These are phyloP conservation scores for Bos indicus DNA, from an alignment of 2,113 vertebrate genomes.

Conservation along the genomic window DNA sequence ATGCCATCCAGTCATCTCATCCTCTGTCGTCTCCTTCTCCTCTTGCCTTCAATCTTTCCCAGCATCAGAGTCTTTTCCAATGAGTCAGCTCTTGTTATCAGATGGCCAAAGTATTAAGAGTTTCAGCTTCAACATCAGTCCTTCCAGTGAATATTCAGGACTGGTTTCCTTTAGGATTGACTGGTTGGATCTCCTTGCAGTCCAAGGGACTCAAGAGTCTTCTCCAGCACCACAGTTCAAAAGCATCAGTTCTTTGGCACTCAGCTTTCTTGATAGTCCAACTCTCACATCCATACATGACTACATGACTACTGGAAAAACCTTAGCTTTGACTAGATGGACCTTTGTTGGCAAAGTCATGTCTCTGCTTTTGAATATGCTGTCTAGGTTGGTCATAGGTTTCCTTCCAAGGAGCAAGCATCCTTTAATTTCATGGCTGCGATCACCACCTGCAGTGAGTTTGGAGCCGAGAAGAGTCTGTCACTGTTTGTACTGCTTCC, in stretches of 20 bases:
- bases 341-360: neutral
- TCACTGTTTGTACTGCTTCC: neutral
- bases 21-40: neutral
- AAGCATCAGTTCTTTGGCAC: neutral
- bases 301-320: neutral
- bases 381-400: neutral
- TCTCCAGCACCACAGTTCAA: neutral
- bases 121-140: neutral
- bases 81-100: neutral
- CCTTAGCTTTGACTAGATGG: neutral
- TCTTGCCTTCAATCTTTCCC: neutral
- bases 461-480: neutral
- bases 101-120: neutral
- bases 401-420: neutral
- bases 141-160: neutral
- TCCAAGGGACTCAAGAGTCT: neutral
- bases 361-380: neutral
- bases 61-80: neutral
- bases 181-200: neutral
- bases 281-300: neutral
- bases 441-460: neutral
- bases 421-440: neutral
- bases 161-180: neutral
- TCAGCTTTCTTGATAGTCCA: neutral
- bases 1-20: neutral